These are phyloP conservation scores for Caenorhabditis sp. DNA, from an alignment of 2,888 invertebrate species.

Conservation along the genomic window DNA sequence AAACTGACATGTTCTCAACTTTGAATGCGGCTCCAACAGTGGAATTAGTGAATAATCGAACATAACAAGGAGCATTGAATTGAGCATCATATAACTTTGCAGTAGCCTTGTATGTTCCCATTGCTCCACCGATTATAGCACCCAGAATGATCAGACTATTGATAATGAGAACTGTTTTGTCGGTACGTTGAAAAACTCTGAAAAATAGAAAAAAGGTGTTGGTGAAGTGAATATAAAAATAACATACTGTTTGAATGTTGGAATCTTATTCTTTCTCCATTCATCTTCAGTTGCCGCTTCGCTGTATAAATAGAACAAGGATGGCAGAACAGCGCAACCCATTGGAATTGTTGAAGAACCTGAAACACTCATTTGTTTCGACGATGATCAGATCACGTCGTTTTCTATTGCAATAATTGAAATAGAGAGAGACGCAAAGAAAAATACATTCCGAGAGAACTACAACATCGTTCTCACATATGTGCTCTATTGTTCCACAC, in stretches of 20 bases:
- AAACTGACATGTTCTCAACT: slow-evolving; percentile 41
- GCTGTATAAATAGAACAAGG: slow-evolving; percentile 56
- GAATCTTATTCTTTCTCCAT: slow-evolving; percentile 55
- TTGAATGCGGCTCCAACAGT: slow-evolving; percentile 32
- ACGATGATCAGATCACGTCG: too few relatives aligned
- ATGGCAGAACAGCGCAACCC: slow-evolving; percentile 62
- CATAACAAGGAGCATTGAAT: slow-evolving; percentile 63
- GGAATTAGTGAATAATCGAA: slow-evolving; percentile 41
- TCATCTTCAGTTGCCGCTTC: slow-evolving; percentile 58
- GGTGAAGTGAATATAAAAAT: neutral
- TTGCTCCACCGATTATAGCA: slow-evolving; percentile 58
- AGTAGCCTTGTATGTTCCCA: slow-evolving; percentile 60
- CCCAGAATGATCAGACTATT: slow-evolving; percentile 60
- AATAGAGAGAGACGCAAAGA: too few relatives aligned
- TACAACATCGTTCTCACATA: too few relatives aligned
- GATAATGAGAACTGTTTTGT: slow-evolving; percentile 52
- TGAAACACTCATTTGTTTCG: slow-evolving; percentile 6
- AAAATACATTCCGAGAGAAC: too few relatives aligned
- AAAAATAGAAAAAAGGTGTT: slow-evolving; percentile 2
- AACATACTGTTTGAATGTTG: slow-evolving; percentile 48
- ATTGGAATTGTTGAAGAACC: slow-evolving; percentile 60
- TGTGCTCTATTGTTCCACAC: too few relatives aligned
- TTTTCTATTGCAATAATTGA: too few relatives aligned
- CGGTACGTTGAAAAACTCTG: slow-evolving; percentile 59
- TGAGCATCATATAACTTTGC: slow-evolving; percentile 50